Evolutionary conservation across 2,113 vertebrate species (phyloP).

Genomic region (Xiphorhynchus elegans): DNA sequence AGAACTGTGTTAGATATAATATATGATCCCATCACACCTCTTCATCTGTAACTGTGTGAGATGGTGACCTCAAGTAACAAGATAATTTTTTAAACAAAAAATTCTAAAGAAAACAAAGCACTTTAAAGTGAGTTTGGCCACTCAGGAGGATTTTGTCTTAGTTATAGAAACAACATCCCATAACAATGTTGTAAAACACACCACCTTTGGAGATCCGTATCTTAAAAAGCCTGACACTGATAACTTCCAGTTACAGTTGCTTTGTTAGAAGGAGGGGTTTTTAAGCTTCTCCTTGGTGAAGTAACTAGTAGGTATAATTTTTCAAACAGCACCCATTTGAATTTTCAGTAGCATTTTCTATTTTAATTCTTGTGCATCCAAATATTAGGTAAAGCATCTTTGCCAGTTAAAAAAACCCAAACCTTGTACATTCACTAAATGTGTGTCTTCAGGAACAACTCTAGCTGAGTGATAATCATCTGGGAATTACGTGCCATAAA

Average conservation of each 20-base stretch:
- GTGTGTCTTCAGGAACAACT: not conserved
- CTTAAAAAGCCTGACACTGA: not conserved
- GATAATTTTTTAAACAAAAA: not conserved
- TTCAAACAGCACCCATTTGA: not conserved
- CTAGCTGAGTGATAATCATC: not conserved
- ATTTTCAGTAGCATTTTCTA: not conserved
- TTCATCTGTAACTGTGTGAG: not conserved
- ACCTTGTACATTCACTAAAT: rapidly evolving
- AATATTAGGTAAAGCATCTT: not conserved
- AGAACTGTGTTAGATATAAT: not conserved
- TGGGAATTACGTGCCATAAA: not conserved
- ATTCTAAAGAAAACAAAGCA: not conserved
- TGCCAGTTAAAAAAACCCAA: not conserved
- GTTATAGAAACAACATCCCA: not conserved
- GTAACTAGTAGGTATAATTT: not conserved
- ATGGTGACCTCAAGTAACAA: not conserved
- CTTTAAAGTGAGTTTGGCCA: not conserved
- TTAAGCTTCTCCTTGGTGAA: not conserved
- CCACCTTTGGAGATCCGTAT: not conserved
- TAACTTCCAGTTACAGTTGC: not conserved
- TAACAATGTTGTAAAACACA: rapidly evolving
- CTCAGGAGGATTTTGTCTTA: not conserved
- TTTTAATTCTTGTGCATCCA: not conserved
- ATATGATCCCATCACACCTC: not conserved
- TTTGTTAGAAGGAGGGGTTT: not conserved